Base-by-base conservation (phyloP, 2,888 invertebrate species). In the Ormyrus rosae region DNA sequence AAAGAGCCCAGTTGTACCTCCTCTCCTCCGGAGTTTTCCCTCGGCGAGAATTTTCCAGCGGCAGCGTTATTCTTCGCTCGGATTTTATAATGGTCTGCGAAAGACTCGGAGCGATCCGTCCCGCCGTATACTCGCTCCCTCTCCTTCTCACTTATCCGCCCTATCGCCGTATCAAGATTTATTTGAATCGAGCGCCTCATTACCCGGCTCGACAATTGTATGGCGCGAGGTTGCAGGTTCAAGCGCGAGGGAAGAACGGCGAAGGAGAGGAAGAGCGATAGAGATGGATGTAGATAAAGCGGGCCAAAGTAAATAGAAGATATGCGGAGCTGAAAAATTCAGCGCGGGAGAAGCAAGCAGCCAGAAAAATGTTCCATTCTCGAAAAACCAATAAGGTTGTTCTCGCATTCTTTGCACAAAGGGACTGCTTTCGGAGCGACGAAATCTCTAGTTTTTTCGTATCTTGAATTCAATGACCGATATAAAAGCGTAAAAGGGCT, bases 101-200 rank as follows among this genome's bases (percentile, higher is more conserved):
- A 89, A 89, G 87, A 88, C 86, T 86, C 86, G 83, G 83, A 67
- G 46, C 19, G 48, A 71, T 71, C 19, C 71, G 61, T 61, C 45
- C 50, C 46, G 10, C 51, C 50, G 8, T 50, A 34, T 34, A 34
- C n/a, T 19, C n/a, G 8, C 51, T 48, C n/a, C n/a, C 13, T 7
- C 56, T 70, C 56, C 6, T 69, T 58, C 82, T 72, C 46, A 2
- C 48, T 48, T 56, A 68, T 80, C 34, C 63, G 61, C 60, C 45
- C 60, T 64, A 68, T 63, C 45, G 34, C 9, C 86, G 87, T 90
- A 90, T 90, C 89, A 89, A 90, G 90, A 89, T 90, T 89, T 89
- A 90, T 89, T 87, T 88, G 89, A 89, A 90, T 89, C 86, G 89
- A 87, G 87, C 88, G 88, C 87, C 90, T 90, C 90, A 90, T 89